These are phyloP conservation scores for Mormyrops boulengeri DNA, from an alignment of 2,797 vertebrate genomes.

Conservation along the genomic window DNA sequence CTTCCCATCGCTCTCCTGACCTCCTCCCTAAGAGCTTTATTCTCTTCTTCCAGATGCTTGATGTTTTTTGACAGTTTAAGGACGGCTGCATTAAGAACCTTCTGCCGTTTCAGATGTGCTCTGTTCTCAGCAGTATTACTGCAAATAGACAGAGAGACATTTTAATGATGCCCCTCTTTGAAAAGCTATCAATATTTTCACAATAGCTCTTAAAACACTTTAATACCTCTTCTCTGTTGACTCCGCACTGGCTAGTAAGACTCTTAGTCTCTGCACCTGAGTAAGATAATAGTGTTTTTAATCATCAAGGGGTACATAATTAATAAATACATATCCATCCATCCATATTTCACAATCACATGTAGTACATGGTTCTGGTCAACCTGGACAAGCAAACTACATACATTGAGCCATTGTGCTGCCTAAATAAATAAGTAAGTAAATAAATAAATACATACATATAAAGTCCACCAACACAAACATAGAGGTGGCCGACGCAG, in stretches of 20 bases:
- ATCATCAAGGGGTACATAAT: background rate
- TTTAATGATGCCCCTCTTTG: background rate
- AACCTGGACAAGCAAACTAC: background rate
- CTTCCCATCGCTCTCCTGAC: conserved; percentile 59
- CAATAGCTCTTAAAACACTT: background rate
- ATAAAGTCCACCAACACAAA: background rate
- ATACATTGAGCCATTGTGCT: background rate
- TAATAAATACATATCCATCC: background rate
- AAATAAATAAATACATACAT: too few species aligned
- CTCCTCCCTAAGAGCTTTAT: conserved; percentile 69
- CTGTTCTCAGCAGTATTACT: conserved; percentile 64
- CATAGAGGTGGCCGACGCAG: conserved; percentile 41
- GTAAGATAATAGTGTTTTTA: conserved; percentile 16
- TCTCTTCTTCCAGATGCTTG: conserved; percentile 77
- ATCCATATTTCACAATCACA: background rate
- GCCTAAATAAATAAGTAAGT: background rate
- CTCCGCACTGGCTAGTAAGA: conserved; percentile 65
- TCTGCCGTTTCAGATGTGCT: conserved; percentile 65
- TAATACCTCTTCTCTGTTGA: conserved; percentile 71
- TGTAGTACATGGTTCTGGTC: background rate
- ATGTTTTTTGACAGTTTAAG: conserved; percentile 69
- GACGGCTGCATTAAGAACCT: conserved; percentile 65
- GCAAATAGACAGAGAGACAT: conserved; percentile 9
- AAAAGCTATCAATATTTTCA: background rate
- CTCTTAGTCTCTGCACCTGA: conserved; percentile 64